Percentiles rank a stretch among this genome's conserved stretches.
phyloP scores from a whole-genome alignment of 2,113 vertebrate species.

The Ascaphus truei region DNA sequence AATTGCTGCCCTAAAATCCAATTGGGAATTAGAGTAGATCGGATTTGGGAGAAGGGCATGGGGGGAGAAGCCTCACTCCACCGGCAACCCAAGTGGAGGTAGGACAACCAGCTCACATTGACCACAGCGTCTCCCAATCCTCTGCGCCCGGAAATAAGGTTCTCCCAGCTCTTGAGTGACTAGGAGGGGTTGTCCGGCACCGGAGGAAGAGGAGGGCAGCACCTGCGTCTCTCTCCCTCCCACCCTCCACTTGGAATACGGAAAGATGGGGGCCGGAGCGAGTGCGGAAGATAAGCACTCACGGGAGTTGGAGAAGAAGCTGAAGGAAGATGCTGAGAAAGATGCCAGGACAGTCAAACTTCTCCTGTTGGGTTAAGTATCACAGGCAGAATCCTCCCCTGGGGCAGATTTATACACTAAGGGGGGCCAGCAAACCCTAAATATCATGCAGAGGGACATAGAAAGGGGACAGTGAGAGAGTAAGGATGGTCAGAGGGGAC shows the following conservation, averaged over 20 bases:
- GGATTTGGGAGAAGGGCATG: constrained; percentile 39
- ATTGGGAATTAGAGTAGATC: constrained; percentile 54
- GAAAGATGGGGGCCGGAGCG: constrained; percentile 87
- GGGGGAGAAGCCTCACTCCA: constrained; percentile 44
- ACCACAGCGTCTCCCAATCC: not conserved
- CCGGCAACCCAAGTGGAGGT: constrained; percentile 35
- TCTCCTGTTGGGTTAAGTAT: constrained; percentile 88
- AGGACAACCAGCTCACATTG: constrained; percentile 27
- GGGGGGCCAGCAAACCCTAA: not conserved
- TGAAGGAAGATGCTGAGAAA: constrained; percentile 92
- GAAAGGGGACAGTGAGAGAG: no score
- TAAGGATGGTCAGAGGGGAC: no score
- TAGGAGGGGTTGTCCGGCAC: constrained; percentile 27
- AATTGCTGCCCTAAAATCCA: constrained; percentile 63
- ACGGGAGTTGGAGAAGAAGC: constrained; percentile 91
- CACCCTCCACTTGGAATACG: not conserved
- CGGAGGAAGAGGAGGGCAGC: constrained; percentile 28
- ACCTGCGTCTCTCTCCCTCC: constrained; percentile 27
- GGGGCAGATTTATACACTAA: not conserved
- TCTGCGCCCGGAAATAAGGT: not conserved
- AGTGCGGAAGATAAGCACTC: constrained; percentile 95
- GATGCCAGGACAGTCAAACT: constrained; percentile 96
- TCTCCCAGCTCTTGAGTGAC: not conserved
- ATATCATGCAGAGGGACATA: not conserved
- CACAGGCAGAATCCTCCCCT: not conserved